Percentiles rank a stretch among this genome's conserved stretches.
These are phyloP conservation scores for Aphelocoma californica DNA, from an alignment of 2,797 vertebrate genomes.

Conservation along the genomic window DNA sequence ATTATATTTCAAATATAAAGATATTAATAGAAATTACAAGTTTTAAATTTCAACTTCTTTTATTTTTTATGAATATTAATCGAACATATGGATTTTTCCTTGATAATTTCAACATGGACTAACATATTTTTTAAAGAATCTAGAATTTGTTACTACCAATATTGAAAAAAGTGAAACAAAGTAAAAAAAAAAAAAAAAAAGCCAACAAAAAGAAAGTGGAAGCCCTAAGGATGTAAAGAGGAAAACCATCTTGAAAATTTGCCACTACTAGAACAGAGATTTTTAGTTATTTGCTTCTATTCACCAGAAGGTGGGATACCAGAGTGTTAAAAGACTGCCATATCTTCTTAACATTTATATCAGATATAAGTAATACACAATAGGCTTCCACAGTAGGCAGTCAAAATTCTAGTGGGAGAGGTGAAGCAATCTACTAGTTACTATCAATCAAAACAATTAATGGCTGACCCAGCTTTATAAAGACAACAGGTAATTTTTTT, in stretches of 20 bases:
- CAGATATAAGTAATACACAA: neutral
- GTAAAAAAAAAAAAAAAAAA: neutral
- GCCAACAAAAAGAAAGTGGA: fast-evolving
- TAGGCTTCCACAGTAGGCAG: neutral
- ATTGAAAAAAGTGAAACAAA: neutral
- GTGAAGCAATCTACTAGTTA: neutral
- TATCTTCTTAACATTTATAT: constrained; percentile 37
- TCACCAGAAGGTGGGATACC: neutral
- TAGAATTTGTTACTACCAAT: neutral
- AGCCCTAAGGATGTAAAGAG: neutral
- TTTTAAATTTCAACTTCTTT: neutral
- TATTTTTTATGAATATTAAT: neutral
- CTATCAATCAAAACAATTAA: neutral
- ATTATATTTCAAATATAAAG: neutral
- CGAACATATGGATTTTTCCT: neutral
- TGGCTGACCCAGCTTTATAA: neutral
- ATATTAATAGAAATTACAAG: neutral
- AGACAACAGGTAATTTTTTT: neutral
- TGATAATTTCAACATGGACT: neutral
- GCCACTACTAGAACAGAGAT: neutral
- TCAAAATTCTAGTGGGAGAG: neutral
- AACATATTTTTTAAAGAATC: neutral
- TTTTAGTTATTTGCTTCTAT: neutral
- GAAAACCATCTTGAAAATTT: neutral
- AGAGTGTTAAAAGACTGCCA: constrained; percentile 16